Evolutionary conservation across 2,888 invertebrate genomes (phyloP).

Genomic region (Lamellibrachia columna): DNA sequence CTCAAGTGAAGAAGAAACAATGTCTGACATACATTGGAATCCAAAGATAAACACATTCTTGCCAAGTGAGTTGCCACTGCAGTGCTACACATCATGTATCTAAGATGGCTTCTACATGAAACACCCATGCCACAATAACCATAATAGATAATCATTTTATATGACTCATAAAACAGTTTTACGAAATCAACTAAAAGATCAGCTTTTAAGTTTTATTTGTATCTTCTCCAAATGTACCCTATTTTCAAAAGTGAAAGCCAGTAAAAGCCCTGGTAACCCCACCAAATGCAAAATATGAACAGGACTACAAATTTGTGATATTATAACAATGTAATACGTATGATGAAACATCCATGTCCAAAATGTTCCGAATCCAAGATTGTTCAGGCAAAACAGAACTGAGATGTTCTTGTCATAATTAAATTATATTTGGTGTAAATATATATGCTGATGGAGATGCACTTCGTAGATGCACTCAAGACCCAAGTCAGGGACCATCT

Average conservation of each 20-base stretch:
- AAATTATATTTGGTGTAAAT: background rate
- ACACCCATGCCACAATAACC: background rate
- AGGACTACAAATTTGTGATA: background rate
- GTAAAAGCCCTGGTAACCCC: background rate
- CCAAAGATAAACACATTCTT: background rate
- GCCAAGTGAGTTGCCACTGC: background rate
- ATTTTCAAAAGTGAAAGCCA: background rate
- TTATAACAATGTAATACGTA: background rate
- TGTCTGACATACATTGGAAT: background rate
- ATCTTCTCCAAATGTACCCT: background rate
- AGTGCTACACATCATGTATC: background rate
- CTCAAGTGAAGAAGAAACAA: background rate
- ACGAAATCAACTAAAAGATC: background rate
- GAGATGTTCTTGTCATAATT: conserved; percentile 4
- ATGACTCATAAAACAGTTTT: background rate
- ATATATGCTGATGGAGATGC: background rate
- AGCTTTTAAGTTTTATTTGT: background rate
- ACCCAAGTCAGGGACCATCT: background rate
- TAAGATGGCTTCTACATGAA: background rate
- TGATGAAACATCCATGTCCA: conserved; percentile 1
- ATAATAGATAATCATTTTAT: background rate
- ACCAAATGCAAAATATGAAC: background rate
- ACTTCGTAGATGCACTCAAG: background rate
- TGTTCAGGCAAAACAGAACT: background rate
- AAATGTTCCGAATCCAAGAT: background rate